Evolutionary conservation across 2,113 vertebrate species (phyloP).

Genomic region (Passerina amoena): DNA sequence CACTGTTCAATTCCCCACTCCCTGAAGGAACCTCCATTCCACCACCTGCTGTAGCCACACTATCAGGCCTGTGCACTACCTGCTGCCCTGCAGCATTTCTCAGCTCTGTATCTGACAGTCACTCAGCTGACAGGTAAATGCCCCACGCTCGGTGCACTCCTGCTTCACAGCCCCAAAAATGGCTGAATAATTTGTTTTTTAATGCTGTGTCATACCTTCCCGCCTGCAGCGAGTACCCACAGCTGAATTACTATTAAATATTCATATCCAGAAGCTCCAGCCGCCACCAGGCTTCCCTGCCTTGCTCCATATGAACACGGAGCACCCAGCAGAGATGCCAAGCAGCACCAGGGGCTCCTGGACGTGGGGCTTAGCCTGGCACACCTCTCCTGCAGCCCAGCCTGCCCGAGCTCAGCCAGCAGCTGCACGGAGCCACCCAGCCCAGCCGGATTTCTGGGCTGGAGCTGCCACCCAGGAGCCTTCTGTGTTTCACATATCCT

Average conservation of each 20-base stretch:
- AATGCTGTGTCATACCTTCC: slow-evolving; percentile 42
- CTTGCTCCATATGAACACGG: accelerated
- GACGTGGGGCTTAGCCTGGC: neutral
- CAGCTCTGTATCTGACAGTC: neutral
- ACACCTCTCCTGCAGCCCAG: neutral
- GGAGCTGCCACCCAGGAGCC: neutral
- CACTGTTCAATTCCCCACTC: neutral
- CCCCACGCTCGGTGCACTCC: neutral
- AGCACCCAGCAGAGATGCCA: neutral
- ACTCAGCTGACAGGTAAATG: neutral
- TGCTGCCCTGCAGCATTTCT: neutral
- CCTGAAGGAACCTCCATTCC: neutral
- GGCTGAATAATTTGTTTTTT: slow-evolving; percentile 48
- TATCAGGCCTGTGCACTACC: neutral
- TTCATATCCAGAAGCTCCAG: neutral
- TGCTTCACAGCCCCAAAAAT: slow-evolving; percentile 1
- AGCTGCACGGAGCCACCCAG: accelerated
- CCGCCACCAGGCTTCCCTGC: neutral
- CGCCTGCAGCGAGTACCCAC: slow-evolving; percentile 19
- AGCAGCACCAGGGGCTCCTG: neutral
- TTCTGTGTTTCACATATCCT: neutral
- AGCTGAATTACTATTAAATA: slow-evolving; percentile 26
- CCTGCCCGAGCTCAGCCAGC: accelerated
- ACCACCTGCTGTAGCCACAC: neutral
- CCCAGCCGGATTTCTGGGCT: neutral